Base-by-base conservation (phyloP, 2,888 invertebrate genomes). In the Lasioglossum malachurum region DNA sequence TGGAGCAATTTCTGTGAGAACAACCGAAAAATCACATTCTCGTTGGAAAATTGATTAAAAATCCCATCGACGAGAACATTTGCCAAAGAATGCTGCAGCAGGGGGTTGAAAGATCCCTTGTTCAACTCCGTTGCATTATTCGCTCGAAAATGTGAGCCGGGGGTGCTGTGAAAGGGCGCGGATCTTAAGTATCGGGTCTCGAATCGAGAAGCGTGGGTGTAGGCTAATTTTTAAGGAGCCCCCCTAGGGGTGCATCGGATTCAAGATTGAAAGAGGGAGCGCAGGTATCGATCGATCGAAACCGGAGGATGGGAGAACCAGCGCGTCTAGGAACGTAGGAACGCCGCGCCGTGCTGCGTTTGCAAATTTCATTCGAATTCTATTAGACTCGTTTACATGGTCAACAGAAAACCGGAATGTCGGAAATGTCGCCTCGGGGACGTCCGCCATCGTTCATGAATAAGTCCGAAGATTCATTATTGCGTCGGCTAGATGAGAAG, bases 351-450 rank as follows among this genome's bases (percentile, higher is more conserved):
- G 57, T 80, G 84, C 81, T n/a, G 78, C 74, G 81, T 84, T 81
- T 64, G 78, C 84, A 72, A 81, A 84, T 82, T 81, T 84, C 78
- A 78, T 81, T 84, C 71, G 78, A 84, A 84, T 84, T 78, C 78
- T 64, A 75, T 81, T 81, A 84, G 78, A 72, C 64, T 23, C 78
- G 81, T 53, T 81, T 77, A 60, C 57, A 41, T 44, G 49, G 72
- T 35, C 60, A 44, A 49, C 31, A 31, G 53, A 44, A 78, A 78
- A 23, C 31, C n/a, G 64, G 73, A 74, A 82, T 67, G 79, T 71
- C 71, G 79, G 44, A 79, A 46, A 67, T 38, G 75, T 75, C 83
- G 75, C 78, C 82, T 75, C 23, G 53, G 35, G 67, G 4, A 16
- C 49, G 77, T 78, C 67, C 41, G 27, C 44, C 78, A 71, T 74